phyloP scores from a whole-genome alignment of 1,140 invertebrate species.

The Drosophila kohkoa region DNA sequence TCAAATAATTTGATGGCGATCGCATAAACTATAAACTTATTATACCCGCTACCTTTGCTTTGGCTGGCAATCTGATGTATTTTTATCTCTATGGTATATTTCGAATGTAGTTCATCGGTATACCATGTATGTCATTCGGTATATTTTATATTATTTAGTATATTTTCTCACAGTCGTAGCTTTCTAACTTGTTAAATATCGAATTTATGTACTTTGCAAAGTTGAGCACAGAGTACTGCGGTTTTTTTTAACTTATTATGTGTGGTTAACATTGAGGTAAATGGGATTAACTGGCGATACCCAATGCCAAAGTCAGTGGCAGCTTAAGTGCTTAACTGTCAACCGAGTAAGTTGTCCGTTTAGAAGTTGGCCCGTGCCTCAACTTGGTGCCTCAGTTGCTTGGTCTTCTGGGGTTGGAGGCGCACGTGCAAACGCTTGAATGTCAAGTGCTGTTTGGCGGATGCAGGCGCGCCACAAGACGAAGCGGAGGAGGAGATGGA shows the following conservation, averaged over 20 bases:
- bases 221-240: background rate
- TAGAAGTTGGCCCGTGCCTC: constrained; percentile 1
- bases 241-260: constrained; percentile 2
- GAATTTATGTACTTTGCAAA: too few relatives aligned
- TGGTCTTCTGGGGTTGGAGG: background rate
- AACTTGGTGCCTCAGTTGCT: constrained; percentile 12
- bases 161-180: too few relatives aligned
- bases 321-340: constrained; percentile 44
- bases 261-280: constrained; percentile 38
- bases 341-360: constrained; percentile 38
- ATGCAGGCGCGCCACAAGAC: constrained; percentile 45
- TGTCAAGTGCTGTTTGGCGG: constrained; percentile 66
- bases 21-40: too few relatives aligned
- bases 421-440: constrained; percentile 64
- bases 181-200: too few relatives aligned
- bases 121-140: too few relatives aligned
- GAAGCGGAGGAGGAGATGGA: constrained; percentile 1
- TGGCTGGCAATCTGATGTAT: too few relatives aligned
- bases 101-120: too few relatives aligned
- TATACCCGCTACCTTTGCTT: too few relatives aligned
- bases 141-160: too few relatives aligned
- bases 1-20: too few relatives aligned
- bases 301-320: constrained; percentile 65
- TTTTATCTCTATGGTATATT: too few relatives aligned
- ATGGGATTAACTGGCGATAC: constrained; percentile 57